Conservation (phyloP, 2,113 vertebrate species). For the Mustela nigripes region DNA sequence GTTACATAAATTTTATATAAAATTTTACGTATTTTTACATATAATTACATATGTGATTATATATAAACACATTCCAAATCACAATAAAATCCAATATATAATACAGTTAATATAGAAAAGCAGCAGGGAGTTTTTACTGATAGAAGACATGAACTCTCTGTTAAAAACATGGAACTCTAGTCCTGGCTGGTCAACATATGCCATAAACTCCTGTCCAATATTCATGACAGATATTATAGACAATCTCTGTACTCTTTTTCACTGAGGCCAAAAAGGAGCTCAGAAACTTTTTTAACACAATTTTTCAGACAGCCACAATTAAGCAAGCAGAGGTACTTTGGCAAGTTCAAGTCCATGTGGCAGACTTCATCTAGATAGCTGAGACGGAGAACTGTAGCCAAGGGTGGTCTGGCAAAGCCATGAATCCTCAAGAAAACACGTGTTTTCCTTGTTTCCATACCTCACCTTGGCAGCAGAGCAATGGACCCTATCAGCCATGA, state of each 20-base stretch:
- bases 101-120: background rate
- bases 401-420: too few species aligned
- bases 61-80: background rate
- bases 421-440: background rate
- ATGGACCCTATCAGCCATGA: background rate
- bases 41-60: background rate
- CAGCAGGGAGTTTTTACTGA: background rate
- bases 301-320: background rate
- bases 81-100: background rate
- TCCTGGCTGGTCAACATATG: background rate
- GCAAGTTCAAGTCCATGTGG: background rate
- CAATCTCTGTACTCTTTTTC: background rate
- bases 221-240: background rate
- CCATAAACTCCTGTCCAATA: background rate
- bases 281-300: background rate
- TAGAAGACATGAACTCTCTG: background rate
- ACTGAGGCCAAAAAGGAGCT: background rate
- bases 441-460: too few species aligned
- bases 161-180: background rate
- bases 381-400: background rate
- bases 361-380: background rate
- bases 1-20: background rate
- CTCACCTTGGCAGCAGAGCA: background rate
- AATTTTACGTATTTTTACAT: background rate
- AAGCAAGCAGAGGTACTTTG: background rate